Evolutionary conservation across 2,888 invertebrate species (phyloP), one percentile per base, ranked within the genome.

Genomic region (Cantharis rufa): DNA sequence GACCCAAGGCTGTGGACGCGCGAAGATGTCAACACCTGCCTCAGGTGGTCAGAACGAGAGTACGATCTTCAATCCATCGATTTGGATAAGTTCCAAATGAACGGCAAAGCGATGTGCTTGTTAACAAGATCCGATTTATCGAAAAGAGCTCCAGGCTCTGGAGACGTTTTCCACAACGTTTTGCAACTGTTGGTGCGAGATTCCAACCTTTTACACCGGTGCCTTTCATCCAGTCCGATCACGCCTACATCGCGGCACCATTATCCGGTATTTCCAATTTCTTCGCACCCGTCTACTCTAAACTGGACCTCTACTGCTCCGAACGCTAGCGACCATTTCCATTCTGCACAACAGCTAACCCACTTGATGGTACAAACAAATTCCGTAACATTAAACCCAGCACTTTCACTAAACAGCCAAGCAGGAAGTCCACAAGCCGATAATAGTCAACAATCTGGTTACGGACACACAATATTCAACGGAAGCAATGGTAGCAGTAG

Each of bases 61-160:
- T 97, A 96, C 87, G 97, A 97, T 88, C 90, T 97, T 82, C 96
- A 96, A 72, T 94, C 94, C 83, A 95, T 98, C 86, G 96, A 97
- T 86, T 93, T 95, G 92, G 96, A 97, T 86, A 93, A 96, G 89
- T 98, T 98, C 88, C 96, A 96, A 90, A 97, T 98, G 97, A 98
- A 98, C 88, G 98, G 95, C 78, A 98, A 98, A 89, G 98, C 98
- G 1, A 89, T 98, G 83, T 97, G 97, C 87, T 91, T 98, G 69
- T 89, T 98, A 80, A 97, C 95, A 69, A 94, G 97, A 87, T 93
- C 93, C 15, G 98, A 98, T 88, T 92, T 98, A 83, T 95, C 95
- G 24, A 97, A 97, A 86, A 91, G 98, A 75, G 96, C 96, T 83
- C 97, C 98, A 0, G 95, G 96, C 16, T 96, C 96, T 32, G 98